Evolutionary conservation across 1,140 invertebrate species (phyloP).

Genomic region (Panagrolaimus sp.): DNA sequence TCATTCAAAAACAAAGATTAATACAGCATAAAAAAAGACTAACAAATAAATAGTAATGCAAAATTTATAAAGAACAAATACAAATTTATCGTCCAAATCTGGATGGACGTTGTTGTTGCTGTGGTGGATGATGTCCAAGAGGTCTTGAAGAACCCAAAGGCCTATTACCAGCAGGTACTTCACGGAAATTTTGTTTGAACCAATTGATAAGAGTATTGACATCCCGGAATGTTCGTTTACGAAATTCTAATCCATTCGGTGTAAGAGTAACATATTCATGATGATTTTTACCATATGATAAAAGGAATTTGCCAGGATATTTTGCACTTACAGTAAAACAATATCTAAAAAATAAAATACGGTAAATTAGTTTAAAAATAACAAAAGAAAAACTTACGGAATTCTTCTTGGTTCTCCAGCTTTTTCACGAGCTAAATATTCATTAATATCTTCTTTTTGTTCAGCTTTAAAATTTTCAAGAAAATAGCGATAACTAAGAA

Average conservation of each 20-base stretch:
- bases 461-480: constrained; percentile 34
- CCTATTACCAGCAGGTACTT: not conserved
- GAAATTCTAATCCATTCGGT: constrained; percentile 84
- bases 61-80: too few relatives aligned
- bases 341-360: constrained; percentile 41
- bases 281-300: constrained; percentile 74
- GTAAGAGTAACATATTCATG: constrained; percentile 87
- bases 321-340: constrained; percentile 64
- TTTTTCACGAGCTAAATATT: constrained; percentile 77
- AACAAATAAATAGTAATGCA: too few relatives aligned
- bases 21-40: too few relatives aligned
- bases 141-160: too few relatives aligned
- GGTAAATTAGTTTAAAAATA: constrained; percentile 63
- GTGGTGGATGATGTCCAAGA: too few relatives aligned
- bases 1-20: too few relatives aligned
- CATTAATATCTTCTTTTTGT: constrained; percentile 74
- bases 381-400: too few relatives aligned
- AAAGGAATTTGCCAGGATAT: constrained; percentile 85
- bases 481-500: constrained; percentile 85
- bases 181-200: constrained; percentile 63
- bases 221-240: constrained; percentile 78
- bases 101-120: too few relatives aligned
- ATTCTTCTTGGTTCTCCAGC: constrained; percentile 78
- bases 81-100: too few relatives aligned
- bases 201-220: constrained; percentile 79